Conservation (phyloP, 23 tunicate genomes). For the Styela plicata region DNA sequence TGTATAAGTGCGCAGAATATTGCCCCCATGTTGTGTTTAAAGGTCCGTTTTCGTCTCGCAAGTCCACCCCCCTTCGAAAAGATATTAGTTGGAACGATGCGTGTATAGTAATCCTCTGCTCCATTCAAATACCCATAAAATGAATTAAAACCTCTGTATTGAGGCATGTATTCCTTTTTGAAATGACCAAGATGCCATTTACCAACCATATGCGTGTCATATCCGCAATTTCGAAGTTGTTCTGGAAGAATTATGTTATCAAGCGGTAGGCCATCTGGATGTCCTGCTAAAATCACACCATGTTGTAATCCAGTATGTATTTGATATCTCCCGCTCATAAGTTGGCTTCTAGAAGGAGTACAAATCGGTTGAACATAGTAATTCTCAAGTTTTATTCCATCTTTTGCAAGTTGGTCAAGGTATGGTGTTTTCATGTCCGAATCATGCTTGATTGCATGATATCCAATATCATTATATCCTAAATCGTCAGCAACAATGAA, state of each 20-base stretch:
- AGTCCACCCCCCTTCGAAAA: constrained; percentile 52
- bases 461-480: constrained; percentile 84
- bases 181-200: constrained; percentile 89
- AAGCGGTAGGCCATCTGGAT: constrained; percentile 63
- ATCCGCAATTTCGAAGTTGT: constrained; percentile 71
- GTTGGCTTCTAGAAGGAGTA: constrained; percentile 78
- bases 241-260: constrained; percentile 65
- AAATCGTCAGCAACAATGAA: constrained; percentile 74
- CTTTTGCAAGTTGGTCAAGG: constrained; percentile 60
- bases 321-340: constrained; percentile 85
- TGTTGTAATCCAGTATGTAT: constrained; percentile 91
- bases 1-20: constrained; percentile 62
- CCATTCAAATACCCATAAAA: constrained; percentile 83
- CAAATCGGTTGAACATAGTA: constrained; percentile 94
- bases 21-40: constrained; percentile 64
- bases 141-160: constrained; percentile 71
- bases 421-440: constrained; percentile 75
- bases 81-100: constrained; percentile 1
- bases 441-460: constrained; percentile 54
- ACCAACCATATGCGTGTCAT: constrained; percentile 73
- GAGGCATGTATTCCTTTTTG: constrained; percentile 60
- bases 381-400: constrained; percentile 70
- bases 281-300: constrained; percentile 54
- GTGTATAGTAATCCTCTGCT: constrained; percentile 76
- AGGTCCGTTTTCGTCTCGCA: constrained; percentile 59